Percentiles rank a stretch among this genome's conserved stretches.
Evolutionary conservation across 2,888 invertebrate species (phyloP).

Genomic region (Apocheima hispidaria): DNA sequence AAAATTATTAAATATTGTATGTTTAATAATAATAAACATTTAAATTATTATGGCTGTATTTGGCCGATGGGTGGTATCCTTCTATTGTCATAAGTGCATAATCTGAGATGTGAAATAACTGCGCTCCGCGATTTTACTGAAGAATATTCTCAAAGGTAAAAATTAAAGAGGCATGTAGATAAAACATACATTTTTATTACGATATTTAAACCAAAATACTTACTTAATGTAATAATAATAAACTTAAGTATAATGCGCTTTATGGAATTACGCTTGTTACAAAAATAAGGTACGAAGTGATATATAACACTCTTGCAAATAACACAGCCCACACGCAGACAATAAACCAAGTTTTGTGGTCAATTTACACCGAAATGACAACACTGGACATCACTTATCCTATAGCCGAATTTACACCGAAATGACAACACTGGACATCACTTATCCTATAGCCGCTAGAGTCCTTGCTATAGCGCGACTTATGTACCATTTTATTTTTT

Average conservation of each 20-base stretch:
- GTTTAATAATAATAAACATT: too few relatives aligned
- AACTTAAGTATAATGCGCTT: constrained; percentile 28
- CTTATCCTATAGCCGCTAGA: neutral
- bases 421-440: constrained; percentile 2
- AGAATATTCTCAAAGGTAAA: neutral
- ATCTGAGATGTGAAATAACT: too few relatives aligned
- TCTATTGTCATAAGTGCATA: too few relatives aligned
- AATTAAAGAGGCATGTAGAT: neutral
- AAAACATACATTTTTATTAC: constrained; percentile 8
- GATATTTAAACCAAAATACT: constrained; percentile 5
- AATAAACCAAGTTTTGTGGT: constrained; percentile 16
- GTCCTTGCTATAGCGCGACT: neutral
- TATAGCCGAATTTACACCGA: neutral
- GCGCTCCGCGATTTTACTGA: neutral
- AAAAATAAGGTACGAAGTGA: constrained; percentile 38
- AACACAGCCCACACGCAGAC: constrained; percentile 26
- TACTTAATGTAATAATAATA: constrained; percentile 3
- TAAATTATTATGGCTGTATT: too few relatives aligned
- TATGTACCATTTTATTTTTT: neutral
- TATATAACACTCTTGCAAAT: constrained; percentile 27
- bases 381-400: neutral
- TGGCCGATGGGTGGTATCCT: too few relatives aligned
- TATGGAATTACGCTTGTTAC: constrained; percentile 28
- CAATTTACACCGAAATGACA: constrained; percentile 9
- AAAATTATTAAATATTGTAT: too few relatives aligned